Evolutionary conservation across 2,888 invertebrate genomes (phyloP).

Genomic region (Operophtera brumata): DNA sequence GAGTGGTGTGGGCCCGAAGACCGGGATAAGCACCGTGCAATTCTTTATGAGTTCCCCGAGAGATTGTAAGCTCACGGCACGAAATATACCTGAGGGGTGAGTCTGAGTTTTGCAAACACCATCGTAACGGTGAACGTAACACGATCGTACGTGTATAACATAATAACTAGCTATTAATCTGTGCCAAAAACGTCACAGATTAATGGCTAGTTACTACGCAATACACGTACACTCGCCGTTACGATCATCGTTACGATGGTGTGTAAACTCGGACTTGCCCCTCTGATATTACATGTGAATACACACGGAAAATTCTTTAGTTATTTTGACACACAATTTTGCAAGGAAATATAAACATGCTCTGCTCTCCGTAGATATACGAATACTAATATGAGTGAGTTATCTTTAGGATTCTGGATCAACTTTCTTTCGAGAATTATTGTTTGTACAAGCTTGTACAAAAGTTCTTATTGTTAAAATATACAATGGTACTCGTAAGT

Average conservation of each 20-base stretch:
- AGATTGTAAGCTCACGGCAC: conserved; percentile 24
- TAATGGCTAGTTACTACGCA: too few relatives aligned
- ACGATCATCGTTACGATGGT: too few relatives aligned
- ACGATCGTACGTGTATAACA: too few relatives aligned
- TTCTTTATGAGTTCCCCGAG: conserved; percentile 53
- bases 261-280: too few relatives aligned
- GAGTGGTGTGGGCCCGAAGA: conserved; percentile 42
- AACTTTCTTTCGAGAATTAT: conserved; percentile 7
- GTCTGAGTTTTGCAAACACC: too few relatives aligned
- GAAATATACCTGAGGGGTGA: conserved; percentile 26
- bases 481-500: background rate
- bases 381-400: conserved; percentile 4
- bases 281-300: conserved; percentile 34
- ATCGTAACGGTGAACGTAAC: too few relatives aligned
- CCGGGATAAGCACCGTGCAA: conserved; percentile 46
- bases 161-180: too few relatives aligned
- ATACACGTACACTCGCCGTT: too few relatives aligned
- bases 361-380: conserved; percentile 2
- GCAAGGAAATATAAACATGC: conserved; percentile 11
- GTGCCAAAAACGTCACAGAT: too few relatives aligned
- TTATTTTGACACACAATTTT: conserved; percentile 26
- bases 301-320: conserved; percentile 18
- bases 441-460: background rate
- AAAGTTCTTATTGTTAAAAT: background rate
- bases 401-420: conserved; percentile 11